Evolutionary conservation across 1,140 invertebrate species (phyloP), one percentile per base, ranked within the genome.

Genomic region (Calephelis virginiensis): DNA sequence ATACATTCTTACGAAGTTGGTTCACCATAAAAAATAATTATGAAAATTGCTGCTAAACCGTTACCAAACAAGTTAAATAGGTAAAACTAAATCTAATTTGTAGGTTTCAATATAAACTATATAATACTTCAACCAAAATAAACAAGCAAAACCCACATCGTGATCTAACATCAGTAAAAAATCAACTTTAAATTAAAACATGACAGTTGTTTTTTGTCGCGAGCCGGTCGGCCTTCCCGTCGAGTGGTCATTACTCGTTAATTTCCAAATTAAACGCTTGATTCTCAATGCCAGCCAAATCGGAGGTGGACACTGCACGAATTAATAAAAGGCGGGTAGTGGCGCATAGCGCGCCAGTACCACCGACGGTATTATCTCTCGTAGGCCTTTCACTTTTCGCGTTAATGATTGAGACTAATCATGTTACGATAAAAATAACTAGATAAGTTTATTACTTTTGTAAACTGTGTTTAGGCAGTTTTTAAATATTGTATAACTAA

Each of bases 231-330:
- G 86, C 89, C 86, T 89, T 89, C 83, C 80, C 78, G 82, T 81
- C 77, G 74, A 72, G 76, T 68, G 70, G 76, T 74, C 73, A 80
- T 86, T 89, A 88, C 80, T 84, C 73, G 80, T 81, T 87, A 90
- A 85, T 91, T 91, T 91, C 85, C 85, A 89, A 82, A 89, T 91
- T 89, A 91, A 88, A 85, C 83, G 86, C 77, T 88, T 83, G 79
- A 85, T 83, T 88, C 81, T 91, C 89, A 91, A 91, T 91, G 89
- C 86, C 89, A 86, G 71, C 80, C 73, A 73, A 80, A 77, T 84
- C 85, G 82, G 80, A 78, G 85, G 86, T 85, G 84, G 85, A 80
- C 81, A 68, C 71, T 68, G 72, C 78, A 73, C 74, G 76, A 89
- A 80, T 88, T 89, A 76, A 89, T 91, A 91, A 87, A 91, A 89